Evolutionary conservation across 2,113 vertebrate species (phyloP).

Genomic region (Ifrita kowaldi): DNA sequence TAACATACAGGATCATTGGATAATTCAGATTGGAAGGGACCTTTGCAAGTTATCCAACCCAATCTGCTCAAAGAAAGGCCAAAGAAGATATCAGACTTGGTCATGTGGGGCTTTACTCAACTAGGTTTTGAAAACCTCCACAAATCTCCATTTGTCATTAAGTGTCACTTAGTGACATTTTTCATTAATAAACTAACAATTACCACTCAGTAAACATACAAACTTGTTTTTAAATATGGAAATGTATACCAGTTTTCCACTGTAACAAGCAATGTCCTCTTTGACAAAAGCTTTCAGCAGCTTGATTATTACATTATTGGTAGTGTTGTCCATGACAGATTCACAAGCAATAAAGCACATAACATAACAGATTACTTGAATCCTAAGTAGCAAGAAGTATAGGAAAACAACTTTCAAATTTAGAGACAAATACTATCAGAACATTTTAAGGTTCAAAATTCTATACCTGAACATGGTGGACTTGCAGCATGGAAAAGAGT

Average conservation of each 20-base stretch:
- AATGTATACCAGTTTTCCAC: not conserved
- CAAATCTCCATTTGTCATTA: not conserved
- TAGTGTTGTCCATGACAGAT: not conserved
- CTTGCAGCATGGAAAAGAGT: constrained; percentile 96
- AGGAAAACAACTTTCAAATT: not conserved
- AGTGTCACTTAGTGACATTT: not conserved
- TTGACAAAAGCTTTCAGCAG: not conserved
- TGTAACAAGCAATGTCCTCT: not conserved
- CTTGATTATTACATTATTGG: not conserved
- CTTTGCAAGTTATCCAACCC: not conserved
- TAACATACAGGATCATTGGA: not conserved
- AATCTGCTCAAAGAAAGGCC: not conserved
- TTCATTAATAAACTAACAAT: not conserved
- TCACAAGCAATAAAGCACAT: not conserved
- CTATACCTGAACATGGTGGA: constrained; percentile 95
- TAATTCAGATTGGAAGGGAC: not conserved
- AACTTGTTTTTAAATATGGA: not conserved
- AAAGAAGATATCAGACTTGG: not conserved
- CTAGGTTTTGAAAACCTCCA: not conserved
- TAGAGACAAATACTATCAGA: not conserved
- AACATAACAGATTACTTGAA: not conserved
- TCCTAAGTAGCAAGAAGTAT: not conserved
- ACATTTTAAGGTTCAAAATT: not conserved
- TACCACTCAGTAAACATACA: not conserved
- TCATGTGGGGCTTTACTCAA: not conserved